A percentile compares a stretch with the other conserved stretches of the same genome.
These are phyloP conservation scores for Triplophysa dalaica DNA, from an alignment of 2,113 vertebrate species.

Conservation along the genomic window DNA sequence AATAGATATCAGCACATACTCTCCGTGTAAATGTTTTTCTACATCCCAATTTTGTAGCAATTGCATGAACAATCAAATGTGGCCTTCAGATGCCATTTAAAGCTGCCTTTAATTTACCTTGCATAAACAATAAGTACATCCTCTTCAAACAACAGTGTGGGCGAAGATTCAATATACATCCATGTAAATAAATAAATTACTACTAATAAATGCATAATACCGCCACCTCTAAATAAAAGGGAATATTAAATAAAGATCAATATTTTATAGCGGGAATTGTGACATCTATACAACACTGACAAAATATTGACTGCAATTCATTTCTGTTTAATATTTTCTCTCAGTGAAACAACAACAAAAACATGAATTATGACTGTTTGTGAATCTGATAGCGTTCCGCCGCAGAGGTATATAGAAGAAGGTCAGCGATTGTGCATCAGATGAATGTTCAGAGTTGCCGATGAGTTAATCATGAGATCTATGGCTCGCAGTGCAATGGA, in stretches of 20 bases:
- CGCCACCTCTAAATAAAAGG: background rate
- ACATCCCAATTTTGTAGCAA: slow-evolving; percentile 28
- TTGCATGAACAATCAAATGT: slow-evolving; percentile 31
- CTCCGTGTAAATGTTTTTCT: slow-evolving; percentile 29
- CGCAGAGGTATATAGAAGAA: background rate
- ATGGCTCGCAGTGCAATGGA: background rate
- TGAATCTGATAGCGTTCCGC: background rate
- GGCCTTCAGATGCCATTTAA: slow-evolving; percentile 42
- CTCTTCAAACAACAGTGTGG: slow-evolving; percentile 26
- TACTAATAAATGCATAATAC: slow-evolving; percentile 5
- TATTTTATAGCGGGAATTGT: background rate
- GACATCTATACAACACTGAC: background rate
- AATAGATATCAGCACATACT: slow-evolving; percentile 27
- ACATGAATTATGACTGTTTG: slow-evolving; percentile 12
- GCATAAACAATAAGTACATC: slow-evolving; percentile 26
- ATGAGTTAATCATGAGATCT: slow-evolving; percentile 25
- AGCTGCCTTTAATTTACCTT: slow-evolving; percentile 25
- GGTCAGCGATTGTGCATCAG: slow-evolving; percentile 3
- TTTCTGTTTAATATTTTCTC: background rate
- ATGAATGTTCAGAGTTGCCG: slow-evolving; percentile 6
- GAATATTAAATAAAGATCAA: background rate
- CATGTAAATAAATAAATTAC: slow-evolving; percentile 12
- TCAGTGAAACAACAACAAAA: background rate
- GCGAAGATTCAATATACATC: slow-evolving; percentile 32
- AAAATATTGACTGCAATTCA: background rate